Percentiles rank a stretch among this genome's conserved stretches.
Conservation (phyloP, 2,113 vertebrate species). For the Elachura formosa region DNA sequence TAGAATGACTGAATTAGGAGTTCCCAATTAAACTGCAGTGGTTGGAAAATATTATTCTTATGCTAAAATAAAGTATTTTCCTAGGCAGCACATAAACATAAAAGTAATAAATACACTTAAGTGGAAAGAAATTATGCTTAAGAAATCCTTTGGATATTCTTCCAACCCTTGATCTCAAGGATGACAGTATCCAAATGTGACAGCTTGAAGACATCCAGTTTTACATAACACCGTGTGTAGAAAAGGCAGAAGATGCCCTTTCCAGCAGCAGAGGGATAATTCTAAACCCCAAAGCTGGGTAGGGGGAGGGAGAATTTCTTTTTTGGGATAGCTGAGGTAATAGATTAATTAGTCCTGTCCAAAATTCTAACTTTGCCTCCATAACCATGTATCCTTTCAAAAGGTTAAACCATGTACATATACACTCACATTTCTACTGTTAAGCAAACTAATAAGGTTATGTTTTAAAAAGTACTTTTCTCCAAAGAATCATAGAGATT, state of each 20-base stretch:
- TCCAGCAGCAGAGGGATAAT: background rate
- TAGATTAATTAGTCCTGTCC: background rate
- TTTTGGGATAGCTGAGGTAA: background rate
- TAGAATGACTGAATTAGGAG: constrained; percentile 21
- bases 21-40: constrained; percentile 22
- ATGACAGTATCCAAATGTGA: background rate
- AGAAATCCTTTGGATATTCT: constrained; percentile 15
- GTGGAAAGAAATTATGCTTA: constrained; percentile 19
- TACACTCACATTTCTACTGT: background rate
- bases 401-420: background rate
- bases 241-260: background rate
- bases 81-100: constrained; percentile 30
- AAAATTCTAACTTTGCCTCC: background rate
- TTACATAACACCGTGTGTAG: background rate
- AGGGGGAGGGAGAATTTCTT: background rate
- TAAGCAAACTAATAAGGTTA: background rate
- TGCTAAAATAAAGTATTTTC: constrained; percentile 40
- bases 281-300: background rate
- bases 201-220: background rate
- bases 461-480: background rate
- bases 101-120: constrained; percentile 49
- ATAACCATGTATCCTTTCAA: background rate
- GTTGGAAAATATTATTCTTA: constrained; percentile 45
- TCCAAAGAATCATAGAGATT: background rate
- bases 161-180: constrained; percentile 14